phyloP scores from a whole-genome alignment of 2,888 invertebrate genomes.

The Boloria euphrosyne region DNA sequence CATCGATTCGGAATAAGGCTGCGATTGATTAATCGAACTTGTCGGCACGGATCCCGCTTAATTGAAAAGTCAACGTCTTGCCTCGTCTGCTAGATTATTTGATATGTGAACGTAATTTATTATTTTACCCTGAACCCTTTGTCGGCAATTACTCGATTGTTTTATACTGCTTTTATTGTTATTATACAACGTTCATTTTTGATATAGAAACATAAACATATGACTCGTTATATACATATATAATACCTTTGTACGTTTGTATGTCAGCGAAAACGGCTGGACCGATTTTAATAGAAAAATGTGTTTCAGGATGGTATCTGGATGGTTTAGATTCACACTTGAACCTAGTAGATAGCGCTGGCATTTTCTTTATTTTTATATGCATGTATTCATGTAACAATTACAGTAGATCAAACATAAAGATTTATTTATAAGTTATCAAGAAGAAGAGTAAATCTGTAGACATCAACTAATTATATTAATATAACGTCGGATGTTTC shows the following conservation, averaged over 20 bases:
- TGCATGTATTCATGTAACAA: too few species aligned
- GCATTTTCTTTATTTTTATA: too few species aligned
- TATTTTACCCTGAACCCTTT: constrained; percentile 47
- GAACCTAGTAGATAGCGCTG: too few species aligned
- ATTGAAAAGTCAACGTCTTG: constrained; percentile 81
- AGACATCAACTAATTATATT: too few species aligned
- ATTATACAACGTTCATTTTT: background rate
- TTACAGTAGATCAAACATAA: too few species aligned
- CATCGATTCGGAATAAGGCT: constrained; percentile 45
- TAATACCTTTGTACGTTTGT: background rate
- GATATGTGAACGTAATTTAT: constrained; percentile 62
- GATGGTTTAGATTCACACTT: too few species aligned
- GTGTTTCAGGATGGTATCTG: too few species aligned
- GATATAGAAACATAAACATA: background rate
- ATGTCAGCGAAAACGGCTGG: too few species aligned
- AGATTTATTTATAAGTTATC: too few species aligned
- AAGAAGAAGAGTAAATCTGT: too few species aligned
- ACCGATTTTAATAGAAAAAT: too few species aligned
- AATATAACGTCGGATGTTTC: too few species aligned
- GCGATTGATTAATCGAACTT: constrained; percentile 70
- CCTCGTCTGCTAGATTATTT: constrained; percentile 59
- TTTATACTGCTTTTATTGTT: constrained; percentile 17
- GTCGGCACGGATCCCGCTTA: constrained; percentile 59
- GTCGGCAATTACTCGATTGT: constrained; percentile 33
- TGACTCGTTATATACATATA: background rate